Percentiles rank a stretch among this genome's conserved stretches.
phyloP scores from a whole-genome alignment of 2,797 vertebrate genomes.

The Tympanoctomys barrerae region DNA sequence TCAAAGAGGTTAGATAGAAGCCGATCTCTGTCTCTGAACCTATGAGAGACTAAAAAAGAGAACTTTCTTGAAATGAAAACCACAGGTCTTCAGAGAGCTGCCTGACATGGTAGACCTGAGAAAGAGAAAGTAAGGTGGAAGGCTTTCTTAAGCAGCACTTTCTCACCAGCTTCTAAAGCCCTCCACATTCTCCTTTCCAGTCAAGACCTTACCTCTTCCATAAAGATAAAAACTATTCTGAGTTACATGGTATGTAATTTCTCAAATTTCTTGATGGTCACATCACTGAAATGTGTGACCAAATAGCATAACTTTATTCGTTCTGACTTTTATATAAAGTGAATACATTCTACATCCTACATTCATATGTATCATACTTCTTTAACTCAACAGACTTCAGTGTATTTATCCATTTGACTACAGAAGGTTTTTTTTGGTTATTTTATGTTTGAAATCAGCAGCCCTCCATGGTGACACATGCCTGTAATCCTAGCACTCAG shows the following conservation, averaged over 20 bases:
- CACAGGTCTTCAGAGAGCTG: background rate
- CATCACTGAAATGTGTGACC: background rate
- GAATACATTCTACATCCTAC: background rate
- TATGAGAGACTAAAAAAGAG: background rate
- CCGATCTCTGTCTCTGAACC: background rate
- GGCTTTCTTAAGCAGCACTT: slow-evolving; percentile 43
- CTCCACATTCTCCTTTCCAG: background rate
- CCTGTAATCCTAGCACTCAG: background rate
- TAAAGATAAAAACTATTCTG: background rate
- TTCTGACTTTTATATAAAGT: slow-evolving; percentile 40
- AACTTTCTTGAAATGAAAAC: background rate
- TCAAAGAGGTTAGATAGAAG: background rate
- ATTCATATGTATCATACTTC: background rate
- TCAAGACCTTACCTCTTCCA: background rate
- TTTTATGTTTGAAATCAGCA: background rate
- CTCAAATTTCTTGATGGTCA: slow-evolving; percentile 44
- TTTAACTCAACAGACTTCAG: background rate
- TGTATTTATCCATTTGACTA: slow-evolving; percentile 19
- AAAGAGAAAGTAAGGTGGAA: background rate
- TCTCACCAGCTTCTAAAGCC: background rate
- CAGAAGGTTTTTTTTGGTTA: background rate
- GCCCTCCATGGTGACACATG: background rate
- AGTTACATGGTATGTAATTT: background rate
- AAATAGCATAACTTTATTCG: slow-evolving; percentile 38
- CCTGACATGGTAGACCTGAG: background rate